Conservation (phyloP, 2,888 invertebrate species). For the Pyrrhia umbra region DNA sequence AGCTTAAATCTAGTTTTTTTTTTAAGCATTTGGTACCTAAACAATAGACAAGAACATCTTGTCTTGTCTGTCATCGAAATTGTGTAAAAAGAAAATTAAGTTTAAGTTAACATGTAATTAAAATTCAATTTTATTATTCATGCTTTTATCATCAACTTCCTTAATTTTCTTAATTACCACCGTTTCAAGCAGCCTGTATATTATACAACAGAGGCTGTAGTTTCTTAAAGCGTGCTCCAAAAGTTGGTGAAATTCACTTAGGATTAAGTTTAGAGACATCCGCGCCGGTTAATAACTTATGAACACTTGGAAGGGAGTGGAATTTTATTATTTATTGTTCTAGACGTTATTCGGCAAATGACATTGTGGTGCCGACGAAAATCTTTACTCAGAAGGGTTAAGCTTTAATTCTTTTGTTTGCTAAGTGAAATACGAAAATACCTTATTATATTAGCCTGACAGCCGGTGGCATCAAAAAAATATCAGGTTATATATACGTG, state of each 20-base stretch:
- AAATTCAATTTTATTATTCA: too few relatives aligned
- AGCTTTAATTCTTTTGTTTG: too few relatives aligned
- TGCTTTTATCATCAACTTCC: neutral
- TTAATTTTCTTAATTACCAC: conserved; percentile 2
- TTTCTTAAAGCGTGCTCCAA: conserved; percentile 39
- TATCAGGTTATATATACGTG: too few relatives aligned
- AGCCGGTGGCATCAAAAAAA: too few relatives aligned
- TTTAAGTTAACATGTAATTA: too few relatives aligned
- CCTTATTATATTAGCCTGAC: too few relatives aligned
- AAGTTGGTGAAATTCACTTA: conserved; percentile 50
- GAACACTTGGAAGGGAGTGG: conserved; percentile 29
- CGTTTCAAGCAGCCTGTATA: conserved; percentile 25
- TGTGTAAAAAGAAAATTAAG: too few relatives aligned
- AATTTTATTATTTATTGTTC: conserved; percentile 41
- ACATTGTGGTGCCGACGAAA: neutral
- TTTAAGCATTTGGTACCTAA: too few relatives aligned
- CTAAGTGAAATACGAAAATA: too few relatives aligned
- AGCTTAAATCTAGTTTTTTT: too few relatives aligned
- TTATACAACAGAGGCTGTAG: conserved; percentile 36
- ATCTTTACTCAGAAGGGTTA: neutral
- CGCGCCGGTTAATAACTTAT: conserved; percentile 54
- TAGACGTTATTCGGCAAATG: conserved; percentile 3
- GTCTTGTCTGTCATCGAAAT: too few relatives aligned
- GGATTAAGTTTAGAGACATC: conserved; percentile 50
- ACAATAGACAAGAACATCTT: too few relatives aligned